Percentiles rank a stretch among this genome's conserved stretches.
Conservation (phyloP, 2,888 invertebrate genomes). For the Chirona hameri region DNA sequence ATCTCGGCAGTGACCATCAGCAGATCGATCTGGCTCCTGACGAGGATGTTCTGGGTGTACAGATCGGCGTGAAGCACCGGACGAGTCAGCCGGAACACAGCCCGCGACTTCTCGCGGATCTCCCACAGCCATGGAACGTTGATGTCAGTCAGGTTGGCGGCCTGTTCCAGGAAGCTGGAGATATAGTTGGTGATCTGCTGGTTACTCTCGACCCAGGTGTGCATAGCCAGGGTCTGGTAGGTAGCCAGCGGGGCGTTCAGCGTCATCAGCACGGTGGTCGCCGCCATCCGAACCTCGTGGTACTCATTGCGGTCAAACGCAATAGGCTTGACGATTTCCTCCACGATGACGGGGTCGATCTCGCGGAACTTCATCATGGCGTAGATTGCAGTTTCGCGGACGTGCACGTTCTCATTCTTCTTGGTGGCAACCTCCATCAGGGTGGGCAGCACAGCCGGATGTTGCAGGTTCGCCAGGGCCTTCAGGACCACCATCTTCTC, state of each 20-base stretch:
- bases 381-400: background rate
- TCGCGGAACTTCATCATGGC: background rate
- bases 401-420: background rate
- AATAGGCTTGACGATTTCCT: conserved; percentile 24
- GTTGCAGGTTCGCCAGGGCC: background rate
- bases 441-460: background rate
- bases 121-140: background rate
- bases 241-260: background rate
- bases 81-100: background rate
- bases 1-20: background rate
- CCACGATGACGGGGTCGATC: background rate
- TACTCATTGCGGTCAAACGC: conserved; percentile 37
- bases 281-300: conserved; percentile 44
- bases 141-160: background rate
- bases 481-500: background rate
- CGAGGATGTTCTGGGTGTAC: background rate
- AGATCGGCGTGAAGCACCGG: background rate
- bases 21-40: background rate
- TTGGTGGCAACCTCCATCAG: background rate
- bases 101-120: background rate
- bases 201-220: background rate
- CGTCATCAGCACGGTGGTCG: conserved; percentile 40
- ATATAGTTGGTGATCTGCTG: background rate
- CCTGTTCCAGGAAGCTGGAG: background rate
- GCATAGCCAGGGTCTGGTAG: background rate